Percentiles rank a stretch among this genome's conserved stretches.
These are phyloP conservation scores for Phthorimaea operculella DNA, from an alignment of 1,140 invertebrate genomes.

Conservation along the genomic window DNA sequence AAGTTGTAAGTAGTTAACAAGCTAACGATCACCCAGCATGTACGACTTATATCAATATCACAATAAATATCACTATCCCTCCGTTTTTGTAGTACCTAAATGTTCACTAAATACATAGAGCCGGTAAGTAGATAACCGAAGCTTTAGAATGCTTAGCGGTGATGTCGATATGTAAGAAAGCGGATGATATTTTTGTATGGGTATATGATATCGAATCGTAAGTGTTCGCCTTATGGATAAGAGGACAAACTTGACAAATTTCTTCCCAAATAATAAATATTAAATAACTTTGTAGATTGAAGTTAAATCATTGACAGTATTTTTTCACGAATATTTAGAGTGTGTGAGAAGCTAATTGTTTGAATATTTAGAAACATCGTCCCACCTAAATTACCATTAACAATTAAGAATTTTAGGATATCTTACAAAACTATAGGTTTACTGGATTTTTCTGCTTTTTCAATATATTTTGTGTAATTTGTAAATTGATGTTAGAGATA, in stretches of 20 bases:
- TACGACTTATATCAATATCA: neutral
- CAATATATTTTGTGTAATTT: slow-evolving; percentile 9
- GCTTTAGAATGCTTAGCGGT: slow-evolving; percentile 49
- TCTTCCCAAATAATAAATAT: neutral
- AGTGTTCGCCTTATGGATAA: slow-evolving; percentile 38
- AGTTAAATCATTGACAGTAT: slow-evolving; percentile 17
- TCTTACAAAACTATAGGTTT: slow-evolving; percentile 4
- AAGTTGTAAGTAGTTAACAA: slow-evolving; percentile 6
- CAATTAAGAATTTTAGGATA: slow-evolving; percentile 26
- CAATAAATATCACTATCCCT: slow-evolving; percentile 19
- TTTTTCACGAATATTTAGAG: slow-evolving; percentile 21
- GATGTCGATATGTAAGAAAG: slow-evolving; percentile 50
- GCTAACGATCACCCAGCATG: neutral
- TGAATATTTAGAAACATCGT: slow-evolving; percentile 38
- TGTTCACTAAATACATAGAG: neutral
- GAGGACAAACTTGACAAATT: slow-evolving; percentile 14
- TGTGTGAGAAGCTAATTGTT: slow-evolving; percentile 1
- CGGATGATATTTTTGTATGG: slow-evolving; percentile 66
- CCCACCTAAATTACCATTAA: slow-evolving; percentile 61
- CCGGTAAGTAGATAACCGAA: too few species aligned
- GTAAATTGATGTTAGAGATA: slow-evolving; percentile 26
- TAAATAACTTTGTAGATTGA: neutral
- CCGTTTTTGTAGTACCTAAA: slow-evolving; percentile 15
- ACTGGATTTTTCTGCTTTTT: slow-evolving; percentile 3
- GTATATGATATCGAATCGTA: slow-evolving; percentile 34